These are phyloP conservation scores for Hestina assimilis DNA, from an alignment of 1,140 invertebrate species.

Conservation along the genomic window DNA sequence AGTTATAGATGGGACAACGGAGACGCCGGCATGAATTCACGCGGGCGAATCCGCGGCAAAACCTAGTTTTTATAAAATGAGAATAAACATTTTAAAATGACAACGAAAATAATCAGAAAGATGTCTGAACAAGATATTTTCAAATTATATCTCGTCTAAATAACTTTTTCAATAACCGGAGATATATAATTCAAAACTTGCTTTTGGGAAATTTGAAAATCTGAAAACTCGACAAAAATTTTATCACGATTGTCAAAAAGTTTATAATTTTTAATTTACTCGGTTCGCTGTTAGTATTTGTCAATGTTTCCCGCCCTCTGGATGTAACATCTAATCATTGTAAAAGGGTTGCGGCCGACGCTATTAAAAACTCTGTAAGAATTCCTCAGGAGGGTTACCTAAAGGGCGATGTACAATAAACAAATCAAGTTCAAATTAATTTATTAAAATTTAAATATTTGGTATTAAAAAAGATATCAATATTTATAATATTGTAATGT, in stretches of 20 bases:
- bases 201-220: conserved; percentile 8
- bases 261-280: conserved; percentile 52
- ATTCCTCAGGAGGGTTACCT: conserved; percentile 51
- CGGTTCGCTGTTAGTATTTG: conserved; percentile 44
- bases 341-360: conserved; percentile 70
- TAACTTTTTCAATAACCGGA: conserved; percentile 1
- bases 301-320: conserved; percentile 42
- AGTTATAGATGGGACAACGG: no score
- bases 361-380: conserved; percentile 76
- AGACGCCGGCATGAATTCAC: no score
- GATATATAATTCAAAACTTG: conserved; percentile 3
- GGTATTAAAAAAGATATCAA: no score
- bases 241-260: conserved; percentile 7
- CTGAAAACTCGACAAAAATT: conserved; percentile 8
- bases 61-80: no score
- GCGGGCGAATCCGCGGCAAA: no score
- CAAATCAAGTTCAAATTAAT: not conserved
- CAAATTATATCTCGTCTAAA: not conserved
- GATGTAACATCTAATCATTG: conserved; percentile 75
- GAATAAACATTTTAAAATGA: no score
- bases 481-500: no score
- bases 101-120: no score
- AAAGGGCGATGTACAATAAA: conserved; percentile 15
- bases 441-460: no score
- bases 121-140: not conserved